Evolutionary conservation across 2,113 vertebrate genomes (phyloP), one percentile per base, ranked within the genome.

Genomic region (Isurus oxyrinchus): DNA sequence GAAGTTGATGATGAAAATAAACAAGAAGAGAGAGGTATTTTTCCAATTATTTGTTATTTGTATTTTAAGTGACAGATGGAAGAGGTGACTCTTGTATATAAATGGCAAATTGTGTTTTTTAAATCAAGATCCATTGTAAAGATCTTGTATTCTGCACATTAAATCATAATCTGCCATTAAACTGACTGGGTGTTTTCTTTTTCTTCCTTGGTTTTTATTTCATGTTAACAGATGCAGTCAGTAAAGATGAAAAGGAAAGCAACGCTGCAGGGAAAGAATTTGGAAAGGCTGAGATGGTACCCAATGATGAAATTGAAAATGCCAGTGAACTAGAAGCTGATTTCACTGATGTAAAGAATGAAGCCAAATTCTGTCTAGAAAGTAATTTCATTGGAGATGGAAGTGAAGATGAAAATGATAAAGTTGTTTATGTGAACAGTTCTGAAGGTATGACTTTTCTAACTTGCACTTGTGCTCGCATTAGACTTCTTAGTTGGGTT

Each of bases 301-400:
- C 27, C 3, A n/a, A 44, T 87, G 40, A 57, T 44, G 35, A 79
- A 96, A 66, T 7, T 55, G 25, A 96, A 96, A 59, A 13, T 95
- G 72, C 97, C 91, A 93, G 69, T 96, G 96, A 97, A 72, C 96
- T 79, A 21, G 96, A 57, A n/a, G 59, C 87, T 76, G 97, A 99
- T 96, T 99, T 99, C 59, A 98, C 98, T 66, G 99, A 99, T 97
- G 97, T 97, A 44, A 98, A 98, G 96, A 97, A 98, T 0, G 99
- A 99, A 97, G 97, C 98, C 55, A 98, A 98, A 90, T 99, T 99
- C 97, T 99, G 99, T 97, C 97, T 99, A 97, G 99, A 99, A 98
- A 98, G 97, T 67, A 99, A 99, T 98, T 98, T 99, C 97, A 97
- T 98, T 0, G 98, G 97, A n/a, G 97, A 98, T 86, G 97, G 97